A percentile compares a stretch with the other conserved stretches of the same genome.
phyloP scores from a whole-genome alignment of 2,113 vertebrate genomes.

The Crotalus helleri region DNA sequence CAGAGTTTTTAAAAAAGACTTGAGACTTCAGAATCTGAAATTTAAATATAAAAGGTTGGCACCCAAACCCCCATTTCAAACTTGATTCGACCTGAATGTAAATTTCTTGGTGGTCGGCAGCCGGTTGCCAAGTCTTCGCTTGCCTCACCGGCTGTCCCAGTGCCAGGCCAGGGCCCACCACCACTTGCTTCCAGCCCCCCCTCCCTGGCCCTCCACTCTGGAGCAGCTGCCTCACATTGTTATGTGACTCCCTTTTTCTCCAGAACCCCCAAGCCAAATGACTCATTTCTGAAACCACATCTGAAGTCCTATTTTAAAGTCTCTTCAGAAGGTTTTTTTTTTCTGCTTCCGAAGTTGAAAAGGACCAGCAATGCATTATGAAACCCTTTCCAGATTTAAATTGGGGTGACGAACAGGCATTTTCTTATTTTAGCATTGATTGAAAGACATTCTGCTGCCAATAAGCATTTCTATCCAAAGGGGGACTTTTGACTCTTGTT shows the following conservation, averaged over 20 bases:
- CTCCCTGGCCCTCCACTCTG: neutral
- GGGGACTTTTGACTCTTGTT: slow-evolving; percentile 5
- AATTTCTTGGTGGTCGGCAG: neutral
- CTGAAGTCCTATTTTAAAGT: neutral
- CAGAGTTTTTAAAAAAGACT: neutral
- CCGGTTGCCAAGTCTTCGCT: neutral
- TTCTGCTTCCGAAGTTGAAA: neutral
- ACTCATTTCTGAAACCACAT: neutral
- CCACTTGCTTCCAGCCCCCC: neutral
- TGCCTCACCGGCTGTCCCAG: neutral
- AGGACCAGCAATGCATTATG: neutral
- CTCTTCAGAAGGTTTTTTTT: neutral
- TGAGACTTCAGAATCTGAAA: neutral
- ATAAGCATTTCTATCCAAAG: neutral
- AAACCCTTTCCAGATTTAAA: neutral
- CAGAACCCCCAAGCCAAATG: neutral
- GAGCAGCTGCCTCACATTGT: neutral
- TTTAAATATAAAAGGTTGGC: neutral
- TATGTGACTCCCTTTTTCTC: neutral
- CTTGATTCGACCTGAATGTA: neutral
- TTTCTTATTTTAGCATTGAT: neutral
- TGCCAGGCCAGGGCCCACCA: neutral
- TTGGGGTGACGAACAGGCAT: neutral
- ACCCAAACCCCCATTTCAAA: neutral
- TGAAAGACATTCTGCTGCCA: neutral